Evolutionary conservation across 2,113 vertebrate species (phyloP).

Genomic region (Neomonachus schauinslandi): DNA sequence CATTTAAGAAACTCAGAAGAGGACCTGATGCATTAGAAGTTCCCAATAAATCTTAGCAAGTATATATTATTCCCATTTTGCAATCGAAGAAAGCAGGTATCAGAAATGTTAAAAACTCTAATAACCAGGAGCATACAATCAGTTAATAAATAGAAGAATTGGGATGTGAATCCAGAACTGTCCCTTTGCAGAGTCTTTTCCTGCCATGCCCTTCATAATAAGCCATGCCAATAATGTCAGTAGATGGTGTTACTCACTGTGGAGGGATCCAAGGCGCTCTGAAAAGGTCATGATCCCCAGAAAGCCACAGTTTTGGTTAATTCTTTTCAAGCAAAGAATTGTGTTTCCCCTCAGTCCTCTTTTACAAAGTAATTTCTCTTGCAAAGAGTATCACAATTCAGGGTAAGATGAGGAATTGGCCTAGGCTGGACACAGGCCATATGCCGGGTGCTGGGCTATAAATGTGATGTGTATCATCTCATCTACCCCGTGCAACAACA

Average conservation of each 20-base stretch:
- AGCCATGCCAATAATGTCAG: background rate
- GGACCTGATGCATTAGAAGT: background rate
- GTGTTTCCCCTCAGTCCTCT: background rate
- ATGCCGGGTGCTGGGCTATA: background rate
- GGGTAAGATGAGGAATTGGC: background rate
- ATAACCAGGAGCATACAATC: background rate
- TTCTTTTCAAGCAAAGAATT: background rate
- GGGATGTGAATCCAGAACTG: background rate
- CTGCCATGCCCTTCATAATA: background rate
- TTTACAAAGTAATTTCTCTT: background rate
- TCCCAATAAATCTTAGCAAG: background rate
- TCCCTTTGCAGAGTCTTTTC: background rate
- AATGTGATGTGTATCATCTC: background rate
- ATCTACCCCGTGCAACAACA: accelerated
- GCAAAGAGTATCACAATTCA: background rate
- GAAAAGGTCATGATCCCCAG: background rate
- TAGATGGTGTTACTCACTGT: background rate
- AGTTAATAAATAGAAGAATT: background rate
- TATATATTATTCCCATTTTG: background rate
- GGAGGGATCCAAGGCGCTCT: accelerated
- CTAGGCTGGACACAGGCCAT: background rate
- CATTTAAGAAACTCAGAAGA: background rate
- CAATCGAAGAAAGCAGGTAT: background rate
- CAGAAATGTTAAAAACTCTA: background rate
- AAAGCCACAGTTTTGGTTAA: background rate